Base-by-base conservation (phyloP, 37 sponge, comb jelly and placozoan genomes). In the Geodia barretti region DNA sequence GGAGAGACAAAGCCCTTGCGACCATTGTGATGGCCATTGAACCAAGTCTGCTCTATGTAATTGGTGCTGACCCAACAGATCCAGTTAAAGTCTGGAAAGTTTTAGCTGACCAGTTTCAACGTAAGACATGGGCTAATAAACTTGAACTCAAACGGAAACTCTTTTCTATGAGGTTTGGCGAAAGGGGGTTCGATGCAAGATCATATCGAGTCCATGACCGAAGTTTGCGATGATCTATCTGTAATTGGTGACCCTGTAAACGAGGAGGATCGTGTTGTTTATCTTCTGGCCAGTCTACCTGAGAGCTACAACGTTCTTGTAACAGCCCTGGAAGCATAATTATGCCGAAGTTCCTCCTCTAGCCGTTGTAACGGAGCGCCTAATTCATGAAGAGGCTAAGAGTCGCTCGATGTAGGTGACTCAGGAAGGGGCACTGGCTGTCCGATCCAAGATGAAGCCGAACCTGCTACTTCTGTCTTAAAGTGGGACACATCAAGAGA, bases 241-340 rank as follows among this genome's bases (percentile, higher is more conserved):
- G 82, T 81, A 11, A 43, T 75, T 5, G 78, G 83, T 26, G 75
- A 72, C 11, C 39, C 63, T 23, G 70, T 88, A 24, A 38, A 35
- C 32, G 89, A 82, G 2, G 83, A 88, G 38, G 73, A 88, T 59
- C 64, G 59, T 32, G 89, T 88, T 30, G 83, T 88, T 19, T 68
- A 88, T 63, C 72, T 88, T 29, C 77, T 88, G 28, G 78, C 83
- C n/a, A 88, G 83, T 39, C 38, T 88, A 62, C 88, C 88, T 17
- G 83, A 88, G 64, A 62, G 54, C 4, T 86, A 74, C 75, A 79
- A 64, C 34, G 76, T 75, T 11, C 70, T 86, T 24, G 81, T 86
- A 29, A 86, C 81, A 5, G 86, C 86, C n/a, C 68, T 86, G 9
- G 79, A 86, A 72, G 86, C 86, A n/a, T 72, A n/a, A n/a, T n/a